These are phyloP conservation scores for Stigmatopora argus DNA, from an alignment of 2,113 vertebrate species.

Conservation along the genomic window DNA sequence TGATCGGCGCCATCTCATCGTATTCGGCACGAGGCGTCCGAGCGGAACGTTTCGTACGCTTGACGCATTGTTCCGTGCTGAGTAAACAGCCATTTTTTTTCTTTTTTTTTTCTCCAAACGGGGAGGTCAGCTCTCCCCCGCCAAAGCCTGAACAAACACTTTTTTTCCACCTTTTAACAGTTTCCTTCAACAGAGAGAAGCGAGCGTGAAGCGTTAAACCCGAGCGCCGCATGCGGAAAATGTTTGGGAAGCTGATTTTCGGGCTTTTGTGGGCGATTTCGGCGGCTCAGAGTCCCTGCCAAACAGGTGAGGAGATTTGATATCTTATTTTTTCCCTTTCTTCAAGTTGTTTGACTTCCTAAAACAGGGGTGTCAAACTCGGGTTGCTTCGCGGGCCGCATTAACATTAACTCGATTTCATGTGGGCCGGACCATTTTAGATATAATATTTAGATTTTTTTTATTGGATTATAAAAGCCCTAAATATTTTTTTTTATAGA, in stretches of 20 bases:
- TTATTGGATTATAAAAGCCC: too few relatives aligned
- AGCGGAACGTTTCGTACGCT: not conserved
- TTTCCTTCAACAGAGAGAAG: slow-evolving; percentile 9
- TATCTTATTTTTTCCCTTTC: not conserved
- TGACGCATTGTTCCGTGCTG: slow-evolving; percentile 10
- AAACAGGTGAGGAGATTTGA: slow-evolving; percentile 60
- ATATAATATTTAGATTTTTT: too few relatives aligned
- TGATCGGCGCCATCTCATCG: not conserved
- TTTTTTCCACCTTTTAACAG: slow-evolving; percentile 24
- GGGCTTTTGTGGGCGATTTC: slow-evolving; percentile 54
- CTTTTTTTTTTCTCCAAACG: slow-evolving; percentile 11
- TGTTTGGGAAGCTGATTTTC: slow-evolving; percentile 66
- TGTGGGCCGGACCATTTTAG: too few relatives aligned
- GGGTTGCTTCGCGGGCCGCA: too few relatives aligned
- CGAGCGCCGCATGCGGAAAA: slow-evolving; percentile 42
- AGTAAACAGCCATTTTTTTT: slow-evolving; percentile 26
- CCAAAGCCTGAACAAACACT: slow-evolving; percentile 46
- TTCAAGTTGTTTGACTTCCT: not conserved
- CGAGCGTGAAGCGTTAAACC: slow-evolving; percentile 59
- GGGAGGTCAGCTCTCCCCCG: slow-evolving; percentile 5
- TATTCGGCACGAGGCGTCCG: not conserved
- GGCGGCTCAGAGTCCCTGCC: slow-evolving; percentile 52
- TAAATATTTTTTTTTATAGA: too few relatives aligned
- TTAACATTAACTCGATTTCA: too few relatives aligned
- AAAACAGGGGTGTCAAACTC: too few relatives aligned